Conservation (phyloP, 2,113 vertebrate genomes). For the Cavia aperea region DNA sequence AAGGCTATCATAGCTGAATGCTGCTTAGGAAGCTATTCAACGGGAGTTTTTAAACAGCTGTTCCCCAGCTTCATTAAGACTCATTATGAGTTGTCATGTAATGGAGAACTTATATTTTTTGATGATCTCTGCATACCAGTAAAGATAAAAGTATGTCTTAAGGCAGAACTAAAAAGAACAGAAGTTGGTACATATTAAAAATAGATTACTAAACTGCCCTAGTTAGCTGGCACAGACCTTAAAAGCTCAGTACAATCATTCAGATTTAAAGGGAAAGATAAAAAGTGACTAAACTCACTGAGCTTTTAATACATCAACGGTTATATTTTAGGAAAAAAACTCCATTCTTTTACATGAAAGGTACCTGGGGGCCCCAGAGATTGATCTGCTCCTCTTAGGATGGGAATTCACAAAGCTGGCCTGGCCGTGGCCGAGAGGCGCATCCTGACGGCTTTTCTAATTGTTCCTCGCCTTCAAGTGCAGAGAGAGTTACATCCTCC, state of each 20-base stretch:
- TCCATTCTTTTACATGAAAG: constrained; percentile 59
- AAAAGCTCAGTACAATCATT: constrained; percentile 71
- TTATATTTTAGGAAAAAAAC: constrained; percentile 40
- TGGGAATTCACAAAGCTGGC: constrained; percentile 14
- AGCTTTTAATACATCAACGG: constrained; percentile 66
- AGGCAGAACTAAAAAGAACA: constrained; percentile 81
- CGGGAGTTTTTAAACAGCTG: constrained; percentile 78
- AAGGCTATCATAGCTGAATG: constrained; percentile 69
- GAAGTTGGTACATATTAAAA: constrained; percentile 81
- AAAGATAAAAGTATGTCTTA: constrained; percentile 84
- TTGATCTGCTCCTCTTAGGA: constrained; percentile 39
- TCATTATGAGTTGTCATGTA: constrained; percentile 84
- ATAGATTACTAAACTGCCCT: constrained; percentile 80
- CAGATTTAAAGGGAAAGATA: constrained; percentile 70
- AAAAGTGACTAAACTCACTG: constrained; percentile 68
- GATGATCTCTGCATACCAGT: constrained; percentile 80
- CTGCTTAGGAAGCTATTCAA: constrained; percentile 76
- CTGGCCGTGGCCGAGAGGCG: neutral
- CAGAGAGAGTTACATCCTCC: neutral
- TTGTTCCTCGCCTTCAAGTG: constrained; percentile 21
- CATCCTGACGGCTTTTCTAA: constrained; percentile 23
- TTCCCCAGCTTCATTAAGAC: constrained; percentile 81
- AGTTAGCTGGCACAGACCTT: constrained; percentile 76
- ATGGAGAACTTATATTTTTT: constrained; percentile 79
- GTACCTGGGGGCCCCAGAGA: constrained; percentile 25